Base-by-base conservation (phyloP, 2,113 vertebrate genomes). In the Astatoreochromis straeleni region DNA sequence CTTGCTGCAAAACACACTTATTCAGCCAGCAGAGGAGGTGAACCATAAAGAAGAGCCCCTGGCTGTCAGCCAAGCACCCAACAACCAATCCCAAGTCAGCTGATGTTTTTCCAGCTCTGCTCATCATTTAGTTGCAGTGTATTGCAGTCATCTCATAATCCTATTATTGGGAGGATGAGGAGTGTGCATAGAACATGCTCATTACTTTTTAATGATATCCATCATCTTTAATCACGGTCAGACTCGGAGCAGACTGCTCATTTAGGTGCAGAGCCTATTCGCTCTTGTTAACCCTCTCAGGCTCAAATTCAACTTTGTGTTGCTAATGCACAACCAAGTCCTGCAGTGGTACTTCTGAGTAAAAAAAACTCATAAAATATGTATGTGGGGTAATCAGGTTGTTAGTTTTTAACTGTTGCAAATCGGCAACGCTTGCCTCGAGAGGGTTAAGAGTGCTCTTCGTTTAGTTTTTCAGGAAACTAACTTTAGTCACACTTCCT, bases 201-300 rank as follows among this genome's bases (percentile, higher is more conserved):
- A 82, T 90, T 84, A 86, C 31, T 79, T 88, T 90, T 92, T 89
- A 63, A 93, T 91, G 86, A 91, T 82, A 73, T 58, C 84, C 49
- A 58, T 88, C 84, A 68, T 60, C 65, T 89, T 86, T 91, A 87
- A 91, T 92, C 87, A 92, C 45, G 42, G 60, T 89, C 65, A 51
- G 40, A 85, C 31, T 57, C 0, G 1, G 51, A 51, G 33, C 54
- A 55, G 26, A 38, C 85, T 80, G 45, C 57, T 80, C 55, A 38
- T 83, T 47, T 57, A 85, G 82, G 55, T 49, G 19, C 81, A n/a
- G 73, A 80, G 60, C 31, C 80, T 53, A 70, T n/a, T 78, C 45
- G 8, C 6, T 38, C 80, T 65, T n/a, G 9, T 90, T 60, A 60
- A 60, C 57, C 26, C 57, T 60, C 26, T 60, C 26, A 31, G 57